phyloP scores from a whole-genome alignment of 2,113 vertebrate genomes.

The Sclerurus mexicanus region DNA sequence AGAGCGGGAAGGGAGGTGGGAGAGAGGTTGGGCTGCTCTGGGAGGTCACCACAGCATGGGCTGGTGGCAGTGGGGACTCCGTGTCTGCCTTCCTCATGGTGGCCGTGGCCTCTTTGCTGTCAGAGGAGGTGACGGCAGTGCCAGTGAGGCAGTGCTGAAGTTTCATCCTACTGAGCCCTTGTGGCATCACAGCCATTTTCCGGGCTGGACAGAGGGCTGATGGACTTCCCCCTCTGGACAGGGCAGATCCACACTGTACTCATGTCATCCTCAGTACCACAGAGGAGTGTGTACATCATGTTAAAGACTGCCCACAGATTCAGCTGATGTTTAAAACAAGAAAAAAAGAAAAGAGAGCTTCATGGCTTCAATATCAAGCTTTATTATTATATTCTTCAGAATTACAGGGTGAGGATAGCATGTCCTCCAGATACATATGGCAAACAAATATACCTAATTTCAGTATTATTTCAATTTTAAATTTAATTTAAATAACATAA shows the following conservation, averaged over 20 bases:
- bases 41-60: accelerated
- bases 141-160: neutral
- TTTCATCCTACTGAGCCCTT: neutral
- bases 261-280: accelerated
- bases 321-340: neutral
- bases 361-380: neutral
- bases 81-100: neutral
- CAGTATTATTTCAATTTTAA: neutral
- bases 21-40: neutral
- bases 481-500: neutral
- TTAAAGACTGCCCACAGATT: neutral
- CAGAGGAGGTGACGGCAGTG: neutral
- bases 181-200: neutral
- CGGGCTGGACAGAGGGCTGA: too few relatives aligned
- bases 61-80: neutral
- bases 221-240: neutral
- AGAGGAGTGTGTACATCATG: neutral
- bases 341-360: neutral
- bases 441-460: neutral
- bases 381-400: neutral
- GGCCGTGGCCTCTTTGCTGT: accelerated
- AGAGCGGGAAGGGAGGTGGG: neutral
- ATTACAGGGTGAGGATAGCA: neutral
- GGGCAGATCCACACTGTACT: neutral
- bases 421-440: neutral